Conservation (phyloP, 2,113 vertebrate genomes). For the Barbus barbus region DNA sequence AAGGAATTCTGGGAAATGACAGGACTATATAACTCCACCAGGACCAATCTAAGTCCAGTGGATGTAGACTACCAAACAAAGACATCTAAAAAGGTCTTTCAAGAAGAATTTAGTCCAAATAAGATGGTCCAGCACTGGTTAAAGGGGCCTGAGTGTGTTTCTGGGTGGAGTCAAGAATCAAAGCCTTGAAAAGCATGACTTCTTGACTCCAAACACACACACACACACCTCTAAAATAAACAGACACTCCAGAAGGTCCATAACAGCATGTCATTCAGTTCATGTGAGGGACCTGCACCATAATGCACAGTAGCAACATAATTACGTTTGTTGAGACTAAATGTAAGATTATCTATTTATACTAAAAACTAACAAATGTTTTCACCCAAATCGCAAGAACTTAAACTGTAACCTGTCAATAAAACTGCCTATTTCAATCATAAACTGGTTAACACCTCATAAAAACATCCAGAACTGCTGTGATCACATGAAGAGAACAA, state of each 20-base stretch:
- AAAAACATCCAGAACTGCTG: slow-evolving; percentile 1
- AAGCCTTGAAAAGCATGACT: slow-evolving; percentile 19
- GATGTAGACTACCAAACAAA: neutral
- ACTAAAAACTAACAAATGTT: neutral
- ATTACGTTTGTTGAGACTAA: neutral
- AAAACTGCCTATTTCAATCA: neutral
- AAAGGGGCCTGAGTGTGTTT: neutral
- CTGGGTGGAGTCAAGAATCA: neutral
- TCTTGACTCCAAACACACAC: slow-evolving; percentile 21
- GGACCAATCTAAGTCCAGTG: neutral
- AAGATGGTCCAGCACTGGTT: neutral
- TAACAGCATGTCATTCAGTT: neutral
- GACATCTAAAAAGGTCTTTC: neutral
- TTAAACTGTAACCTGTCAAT: neutral
- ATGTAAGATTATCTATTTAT: neutral
- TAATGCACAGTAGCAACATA: neutral
- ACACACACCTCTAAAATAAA: slow-evolving; percentile 47
- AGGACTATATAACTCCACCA: slow-evolving; percentile 2
- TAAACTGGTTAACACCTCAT: slow-evolving; percentile 2
- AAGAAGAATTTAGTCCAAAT: neutral
- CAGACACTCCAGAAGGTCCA: slow-evolving; percentile 12
- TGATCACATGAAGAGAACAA: slow-evolving; percentile 1
- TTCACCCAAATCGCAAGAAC: neutral
- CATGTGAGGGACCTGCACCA: neutral
- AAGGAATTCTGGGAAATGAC: slow-evolving; percentile 20